Evolutionary conservation across 2,113 vertebrate species (phyloP).

Genomic region (Rafetus swinhoei): DNA sequence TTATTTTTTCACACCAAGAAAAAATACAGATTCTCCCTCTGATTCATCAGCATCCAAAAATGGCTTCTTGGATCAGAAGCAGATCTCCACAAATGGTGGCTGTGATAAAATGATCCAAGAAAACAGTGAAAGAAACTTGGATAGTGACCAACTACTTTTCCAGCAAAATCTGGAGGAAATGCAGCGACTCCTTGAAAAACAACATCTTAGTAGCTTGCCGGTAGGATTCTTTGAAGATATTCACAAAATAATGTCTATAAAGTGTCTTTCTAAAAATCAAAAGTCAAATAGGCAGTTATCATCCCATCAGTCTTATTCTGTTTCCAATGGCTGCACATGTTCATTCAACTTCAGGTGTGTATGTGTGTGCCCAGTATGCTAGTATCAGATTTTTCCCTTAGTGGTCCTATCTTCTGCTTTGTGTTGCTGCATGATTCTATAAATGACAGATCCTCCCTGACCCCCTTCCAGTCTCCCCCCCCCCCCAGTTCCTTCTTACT

Average conservation of each 20-base stretch:
- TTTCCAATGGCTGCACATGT: background rate
- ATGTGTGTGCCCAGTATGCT: background rate
- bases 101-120: constrained; percentile 78
- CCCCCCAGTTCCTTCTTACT: background rate
- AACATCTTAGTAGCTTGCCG: constrained; percentile 76
- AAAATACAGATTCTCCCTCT: constrained; percentile 75
- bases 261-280: background rate
- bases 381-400: background rate
- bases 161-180: constrained; percentile 79
- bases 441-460: background rate
- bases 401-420: background rate
- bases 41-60: constrained; percentile 75
- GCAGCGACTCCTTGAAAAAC: constrained; percentile 78
- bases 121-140: constrained; percentile 59
- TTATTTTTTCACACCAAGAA: constrained; percentile 74
- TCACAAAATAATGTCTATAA: constrained; percentile 8
- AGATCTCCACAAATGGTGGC: constrained; percentile 69
- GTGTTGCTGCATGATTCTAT: background rate
- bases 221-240: constrained; percentile 64
- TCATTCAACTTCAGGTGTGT: background rate
- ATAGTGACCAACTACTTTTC: constrained; percentile 71
- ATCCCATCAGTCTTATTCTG: background rate
- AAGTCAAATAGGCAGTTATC: background rate
- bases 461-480: too few relatives aligned
- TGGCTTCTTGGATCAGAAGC: constrained; percentile 63